A percentile compares a stretch with the other conserved stretches of the same genome.
These are phyloP conservation scores for Drosophila prostipennis DNA, from an alignment of 2,888 invertebrate genomes.

Conservation along the genomic window DNA sequence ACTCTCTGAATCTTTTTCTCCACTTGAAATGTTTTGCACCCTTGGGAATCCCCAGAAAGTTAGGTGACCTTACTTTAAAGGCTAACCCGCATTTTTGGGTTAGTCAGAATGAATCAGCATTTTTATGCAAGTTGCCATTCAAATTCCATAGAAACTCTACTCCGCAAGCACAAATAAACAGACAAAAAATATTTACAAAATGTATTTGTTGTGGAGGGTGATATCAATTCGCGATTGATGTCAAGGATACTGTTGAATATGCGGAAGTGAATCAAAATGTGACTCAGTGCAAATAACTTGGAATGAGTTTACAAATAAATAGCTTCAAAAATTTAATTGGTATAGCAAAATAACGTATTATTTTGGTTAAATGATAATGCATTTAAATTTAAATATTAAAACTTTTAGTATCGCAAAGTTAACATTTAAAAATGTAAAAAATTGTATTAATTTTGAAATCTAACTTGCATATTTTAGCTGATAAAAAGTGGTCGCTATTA, in stretches of 20 bases:
- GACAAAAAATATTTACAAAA: slow-evolving; percentile 34
- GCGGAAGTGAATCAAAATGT: slow-evolving; percentile 28
- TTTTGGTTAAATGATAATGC: neutral
- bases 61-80: slow-evolving; percentile 18
- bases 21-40: too few relatives aligned
- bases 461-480: too few relatives aligned
- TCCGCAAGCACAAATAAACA: slow-evolving; percentile 15
- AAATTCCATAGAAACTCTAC: slow-evolving; percentile 41
- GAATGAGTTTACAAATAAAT: neutral
- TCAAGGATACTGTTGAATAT: slow-evolving; percentile 27
- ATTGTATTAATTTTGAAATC: neutral
- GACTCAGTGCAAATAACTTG: neutral
- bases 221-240: slow-evolving; percentile 35
- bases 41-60: slow-evolving; percentile 28
- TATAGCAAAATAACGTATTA: too few relatives aligned
- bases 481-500: neutral
- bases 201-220: slow-evolving; percentile 20
- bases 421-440: neutral
- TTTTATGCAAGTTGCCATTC: slow-evolving; percentile 23
- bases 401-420: neutral
- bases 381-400: neutral
- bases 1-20: too few relatives aligned
- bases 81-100: slow-evolving; percentile 34
- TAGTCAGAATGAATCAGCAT: slow-evolving; percentile 39
- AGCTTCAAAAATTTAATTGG: neutral